Conservation (phyloP, 1,140 invertebrate genomes). For the Drosophila lowei region DNA sequence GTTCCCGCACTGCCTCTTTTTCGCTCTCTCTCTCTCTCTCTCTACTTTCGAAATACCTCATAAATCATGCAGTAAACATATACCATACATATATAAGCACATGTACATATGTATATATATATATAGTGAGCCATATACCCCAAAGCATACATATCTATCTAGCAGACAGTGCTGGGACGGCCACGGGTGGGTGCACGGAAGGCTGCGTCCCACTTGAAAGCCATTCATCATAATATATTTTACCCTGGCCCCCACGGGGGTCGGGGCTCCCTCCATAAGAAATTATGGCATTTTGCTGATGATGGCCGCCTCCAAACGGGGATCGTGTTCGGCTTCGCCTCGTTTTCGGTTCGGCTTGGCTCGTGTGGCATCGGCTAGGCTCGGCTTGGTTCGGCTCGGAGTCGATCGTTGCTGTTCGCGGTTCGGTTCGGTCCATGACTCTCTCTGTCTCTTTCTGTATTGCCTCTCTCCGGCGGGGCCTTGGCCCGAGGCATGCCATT, state of each 20-base stretch:
- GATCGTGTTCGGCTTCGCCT: slow-evolving; percentile 18
- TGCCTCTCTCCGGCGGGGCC: slow-evolving; percentile 13
- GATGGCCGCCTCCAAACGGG: slow-evolving; percentile 4
- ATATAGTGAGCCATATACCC: slow-evolving; percentile 14
- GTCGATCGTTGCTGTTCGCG: slow-evolving; percentile 54
- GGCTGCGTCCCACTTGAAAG: slow-evolving; percentile 76
- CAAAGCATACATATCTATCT: slow-evolving; percentile 4
- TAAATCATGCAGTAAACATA: slow-evolving; percentile 72
- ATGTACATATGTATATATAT: background rate
- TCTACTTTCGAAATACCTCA: slow-evolving; percentile 68
- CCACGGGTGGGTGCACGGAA: slow-evolving; percentile 44
- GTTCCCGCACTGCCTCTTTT: slow-evolving; percentile 18
- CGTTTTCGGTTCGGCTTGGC: slow-evolving; percentile 29
- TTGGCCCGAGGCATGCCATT: slow-evolving; percentile 57
- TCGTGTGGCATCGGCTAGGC: slow-evolving; percentile 8
- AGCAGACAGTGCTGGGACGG: slow-evolving; percentile 36
- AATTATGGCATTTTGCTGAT: no score
- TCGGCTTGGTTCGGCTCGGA: slow-evolving; percentile 23
- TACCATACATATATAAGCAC: slow-evolving; percentile 20
- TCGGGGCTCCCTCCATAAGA: background rate
- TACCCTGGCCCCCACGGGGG: slow-evolving; percentile 26
- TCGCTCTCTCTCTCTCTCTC: slow-evolving; percentile 2
- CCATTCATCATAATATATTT: slow-evolving; percentile 72
- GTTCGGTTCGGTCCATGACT: slow-evolving; percentile 3
- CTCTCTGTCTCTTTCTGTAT: no score